These are phyloP conservation scores for Jacana jacana DNA, from an alignment of 2,113 vertebrate species.

Conservation along the genomic window DNA sequence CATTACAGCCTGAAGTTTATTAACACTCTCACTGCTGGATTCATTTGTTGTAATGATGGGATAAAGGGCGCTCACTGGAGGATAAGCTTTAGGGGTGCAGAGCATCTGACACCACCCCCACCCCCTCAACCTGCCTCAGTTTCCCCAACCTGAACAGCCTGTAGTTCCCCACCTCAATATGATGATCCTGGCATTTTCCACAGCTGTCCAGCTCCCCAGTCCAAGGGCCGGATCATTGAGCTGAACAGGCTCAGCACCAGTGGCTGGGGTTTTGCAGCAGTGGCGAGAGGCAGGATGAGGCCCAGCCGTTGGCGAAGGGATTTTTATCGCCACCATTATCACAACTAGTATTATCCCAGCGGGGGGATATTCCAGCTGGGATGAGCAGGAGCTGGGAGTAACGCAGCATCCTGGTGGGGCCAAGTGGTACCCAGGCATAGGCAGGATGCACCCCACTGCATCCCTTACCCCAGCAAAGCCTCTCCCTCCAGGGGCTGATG, in stretches of 20 bases:
- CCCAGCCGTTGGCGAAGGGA: not conserved
- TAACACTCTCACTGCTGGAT: not conserved
- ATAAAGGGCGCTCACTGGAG: not conserved
- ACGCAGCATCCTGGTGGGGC: not conserved
- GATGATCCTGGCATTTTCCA: not conserved
- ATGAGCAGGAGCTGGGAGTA: not conserved
- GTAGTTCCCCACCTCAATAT: accelerated
- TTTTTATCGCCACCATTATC: accelerated
- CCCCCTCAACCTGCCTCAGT: not conserved
- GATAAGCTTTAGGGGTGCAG: not conserved
- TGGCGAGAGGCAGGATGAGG: not conserved
- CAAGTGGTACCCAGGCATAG: accelerated
- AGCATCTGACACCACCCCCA: not conserved
- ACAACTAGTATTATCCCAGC: accelerated
- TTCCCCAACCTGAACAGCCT: not conserved
- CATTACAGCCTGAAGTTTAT: not conserved
- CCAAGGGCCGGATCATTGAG: not conserved
- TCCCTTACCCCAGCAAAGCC: not conserved
- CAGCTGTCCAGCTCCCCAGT: accelerated
- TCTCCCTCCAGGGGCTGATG: not conserved
- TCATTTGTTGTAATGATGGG: not conserved
- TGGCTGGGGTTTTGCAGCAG: not conserved
- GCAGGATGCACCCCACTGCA: not conserved
- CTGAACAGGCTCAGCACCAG: not conserved
- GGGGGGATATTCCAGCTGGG: not conserved